Evolutionary conservation across 2,797 vertebrate species (phyloP), one percentile per base, ranked within the genome.

Genomic region (Danio albolineatus): DNA sequence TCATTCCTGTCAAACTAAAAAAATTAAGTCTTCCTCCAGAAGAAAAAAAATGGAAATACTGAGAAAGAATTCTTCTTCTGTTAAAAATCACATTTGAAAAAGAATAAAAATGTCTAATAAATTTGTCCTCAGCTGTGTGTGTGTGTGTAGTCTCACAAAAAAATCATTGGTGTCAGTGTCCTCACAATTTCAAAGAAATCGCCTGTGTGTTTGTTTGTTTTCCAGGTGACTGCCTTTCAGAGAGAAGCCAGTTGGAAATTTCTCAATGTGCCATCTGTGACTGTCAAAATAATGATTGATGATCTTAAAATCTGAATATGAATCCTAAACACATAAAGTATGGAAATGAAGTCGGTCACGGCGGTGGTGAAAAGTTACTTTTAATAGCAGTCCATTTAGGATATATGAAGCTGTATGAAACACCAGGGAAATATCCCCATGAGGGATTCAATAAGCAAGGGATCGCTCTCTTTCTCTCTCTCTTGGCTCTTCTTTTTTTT

Each of bases 241-340:
- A 82, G 73, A 64, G 59, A 81, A 82, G 62, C 21, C 66, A 76
- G 78, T 86, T 78, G 80, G 65, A 84, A 70, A 48, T 70, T 7
- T 74, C 65, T 73, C 75, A 76, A 21, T 73, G 74, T 78, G 71
- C 78, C 86, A 87, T 84, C 84, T 85, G 84, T 78, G 72, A 36
- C 71, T 83, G 84, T 79, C 84, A 84, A 51, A 76, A 60, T 17
- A 4, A 80, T 82, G 84, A 87, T 76, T 84, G 84, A 87, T 87
- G 71, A 82, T 61, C 17, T 36, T 36, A 44, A 69, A 84, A 82
- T 82, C 21, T 70, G 51, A 82, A 82, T 77, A 59, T 64, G 39
- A 77, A 82, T 82, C 65, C 56, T 41, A 78, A 6, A 75, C 60
- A 56, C 61, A 61, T 43, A 61, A 75, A 76, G 41, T 76, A 74